Percentiles rank a stretch among this genome's conserved stretches.
These are phyloP conservation scores for Frankliniella intonsa DNA, from an alignment of 2,888 invertebrate genomes.

Conservation along the genomic window DNA sequence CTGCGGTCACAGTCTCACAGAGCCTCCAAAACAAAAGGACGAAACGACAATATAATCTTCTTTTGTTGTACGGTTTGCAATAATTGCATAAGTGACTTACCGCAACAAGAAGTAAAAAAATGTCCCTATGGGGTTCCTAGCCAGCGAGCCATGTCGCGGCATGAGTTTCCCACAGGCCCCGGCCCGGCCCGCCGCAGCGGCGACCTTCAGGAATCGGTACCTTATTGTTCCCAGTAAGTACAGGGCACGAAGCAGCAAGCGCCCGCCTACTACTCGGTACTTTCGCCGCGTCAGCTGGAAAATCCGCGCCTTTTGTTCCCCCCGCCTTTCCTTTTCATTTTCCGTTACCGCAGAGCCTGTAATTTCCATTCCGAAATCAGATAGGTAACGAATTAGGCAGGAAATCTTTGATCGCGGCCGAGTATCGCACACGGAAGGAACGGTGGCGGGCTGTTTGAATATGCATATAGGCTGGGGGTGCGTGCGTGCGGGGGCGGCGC, in stretches of 20 bases:
- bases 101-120: background rate
- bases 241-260: too few relatives aligned
- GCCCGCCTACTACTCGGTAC: too few relatives aligned
- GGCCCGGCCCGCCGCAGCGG: too few relatives aligned
- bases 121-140: background rate
- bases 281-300: too few relatives aligned
- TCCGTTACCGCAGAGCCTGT: background rate
- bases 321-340: background rate
- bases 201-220: too few relatives aligned
- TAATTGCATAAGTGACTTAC: slow-evolving; percentile 27
- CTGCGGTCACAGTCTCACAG: background rate
- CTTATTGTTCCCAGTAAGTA: too few relatives aligned
- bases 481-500: background rate
- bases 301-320: background rate
- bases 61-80: slow-evolving; percentile 14
- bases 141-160: slow-evolving; percentile 4
- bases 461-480: background rate
- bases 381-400: slow-evolving; percentile 4
- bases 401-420: slow-evolving; percentile 9
- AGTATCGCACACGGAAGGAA: background rate
- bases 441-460: background rate
- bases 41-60: slow-evolving; percentile 15
- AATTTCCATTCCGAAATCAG: slow-evolving; percentile 16
- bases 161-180: background rate
- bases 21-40: background rate